These are phyloP conservation scores for Cheilosia vernalis DNA, from an alignment of 2,888 invertebrate genomes.

Conservation along the genomic window DNA sequence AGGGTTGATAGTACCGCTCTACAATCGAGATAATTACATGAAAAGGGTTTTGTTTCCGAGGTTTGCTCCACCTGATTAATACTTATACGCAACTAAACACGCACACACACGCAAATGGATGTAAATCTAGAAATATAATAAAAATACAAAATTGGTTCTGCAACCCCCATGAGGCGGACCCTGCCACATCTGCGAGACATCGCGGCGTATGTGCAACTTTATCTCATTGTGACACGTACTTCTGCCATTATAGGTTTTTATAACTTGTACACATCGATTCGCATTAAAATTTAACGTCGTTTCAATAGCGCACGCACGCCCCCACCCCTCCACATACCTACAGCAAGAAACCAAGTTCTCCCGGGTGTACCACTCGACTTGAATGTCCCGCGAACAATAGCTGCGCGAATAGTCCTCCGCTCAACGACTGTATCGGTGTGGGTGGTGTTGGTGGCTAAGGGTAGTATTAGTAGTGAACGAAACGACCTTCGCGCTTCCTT, in stretches of 20 bases:
- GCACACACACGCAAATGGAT: neutral
- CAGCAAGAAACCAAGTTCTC: constrained; percentile 21
- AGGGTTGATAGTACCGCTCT: constrained; percentile 51
- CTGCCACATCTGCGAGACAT: constrained; percentile 9
- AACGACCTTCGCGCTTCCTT: constrained; percentile 56
- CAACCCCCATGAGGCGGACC: constrained; percentile 36
- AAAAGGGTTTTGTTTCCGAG: constrained; percentile 56
- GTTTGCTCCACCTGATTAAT: constrained; percentile 34
- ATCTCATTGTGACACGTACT: constrained; percentile 75
- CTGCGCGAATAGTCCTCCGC: constrained; percentile 44
- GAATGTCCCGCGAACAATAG: constrained; percentile 66
- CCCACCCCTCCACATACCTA: neutral
- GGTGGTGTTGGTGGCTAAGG: constrained; percentile 6
- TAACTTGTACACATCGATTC: constrained; percentile 75
- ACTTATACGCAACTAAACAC: neutral
- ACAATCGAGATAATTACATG: constrained; percentile 71
- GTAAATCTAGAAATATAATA: constrained; percentile 25
- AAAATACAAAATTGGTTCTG: constrained; percentile 21
- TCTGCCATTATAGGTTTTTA: constrained; percentile 73
- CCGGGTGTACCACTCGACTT: constrained; percentile 65
- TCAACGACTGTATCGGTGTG: neutral
- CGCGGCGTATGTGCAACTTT: constrained; percentile 66
- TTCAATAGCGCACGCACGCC: constrained; percentile 70
- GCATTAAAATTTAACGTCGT: constrained; percentile 74
- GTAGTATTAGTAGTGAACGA: constrained; percentile 65